phyloP scores from a whole-genome alignment of 2,113 vertebrate species.

The Mus musculus region GRCm39 chr1:78033001-78033500 shows the following conservation, averaged over 20 bases:
- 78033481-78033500: not conserved
- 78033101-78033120: conserved; percentile 32
- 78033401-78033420: not conserved
- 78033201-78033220: not conserved
- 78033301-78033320: not conserved
- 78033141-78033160: not conserved
- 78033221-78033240: not conserved
- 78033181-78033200: not conserved
- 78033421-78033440: not conserved
- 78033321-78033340: not conserved
- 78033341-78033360: not conserved
- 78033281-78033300: not conserved
- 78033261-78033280: not conserved
- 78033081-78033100: not conserved
- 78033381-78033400: not conserved
- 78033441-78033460: not conserved
- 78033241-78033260: not conserved
- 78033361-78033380: not conserved
- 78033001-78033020: not conserved
- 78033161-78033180: conserved; percentile 19
- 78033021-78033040: not conserved
- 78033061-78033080: not conserved
- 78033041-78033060: not conserved
- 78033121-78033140: not conserved
- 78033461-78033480: not conserved